These are phyloP conservation scores for Xanthia togata DNA, from an alignment of 2,888 invertebrate genomes.

Conservation along the genomic window DNA sequence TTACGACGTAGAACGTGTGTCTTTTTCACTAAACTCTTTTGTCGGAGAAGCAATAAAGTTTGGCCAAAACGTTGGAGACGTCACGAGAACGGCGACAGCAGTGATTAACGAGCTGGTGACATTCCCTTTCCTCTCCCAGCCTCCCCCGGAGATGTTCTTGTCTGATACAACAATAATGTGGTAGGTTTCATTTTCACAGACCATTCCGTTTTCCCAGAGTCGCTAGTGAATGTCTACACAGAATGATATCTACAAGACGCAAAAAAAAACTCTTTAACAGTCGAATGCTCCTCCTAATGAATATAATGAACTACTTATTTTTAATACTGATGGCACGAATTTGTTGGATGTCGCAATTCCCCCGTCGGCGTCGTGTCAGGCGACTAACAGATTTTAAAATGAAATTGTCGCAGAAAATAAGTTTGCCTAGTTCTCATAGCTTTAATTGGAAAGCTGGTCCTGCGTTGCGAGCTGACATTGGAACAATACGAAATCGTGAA, in stretches of 20 bases:
- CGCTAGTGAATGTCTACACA: background rate
- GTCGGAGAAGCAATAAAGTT: slow-evolving; percentile 81
- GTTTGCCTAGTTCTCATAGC: slow-evolving; percentile 38
- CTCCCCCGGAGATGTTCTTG: slow-evolving; percentile 47
- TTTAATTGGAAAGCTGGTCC: slow-evolving; percentile 53
- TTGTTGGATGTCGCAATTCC: slow-evolving; percentile 41
- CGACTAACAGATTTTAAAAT: slow-evolving; percentile 56
- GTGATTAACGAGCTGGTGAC: slow-evolving; percentile 85
- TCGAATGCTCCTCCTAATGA: slow-evolving; percentile 31
- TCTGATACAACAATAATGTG: slow-evolving; percentile 58
- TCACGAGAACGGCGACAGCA: slow-evolving; percentile 81
- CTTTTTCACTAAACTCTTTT: slow-evolving; percentile 78
- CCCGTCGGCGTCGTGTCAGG: slow-evolving; percentile 34
- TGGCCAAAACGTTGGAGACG: slow-evolving; percentile 75
- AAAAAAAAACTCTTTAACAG: slow-evolving; percentile 27
- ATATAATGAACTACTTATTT: slow-evolving; percentile 49
- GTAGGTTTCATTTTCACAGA: slow-evolving; percentile 37
- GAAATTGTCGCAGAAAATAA: slow-evolving; percentile 56
- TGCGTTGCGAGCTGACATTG: no score
- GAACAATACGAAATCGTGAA: slow-evolving; percentile 13
- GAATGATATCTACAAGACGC: slow-evolving; percentile 17
- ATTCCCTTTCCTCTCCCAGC: slow-evolving; percentile 65
- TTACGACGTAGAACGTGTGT: slow-evolving; percentile 77
- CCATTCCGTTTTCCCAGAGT: slow-evolving; percentile 21
- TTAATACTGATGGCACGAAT: slow-evolving; percentile 41